Base-by-base conservation (phyloP, 2,797 vertebrate genomes). In the Poliocrania exsul region DNA sequence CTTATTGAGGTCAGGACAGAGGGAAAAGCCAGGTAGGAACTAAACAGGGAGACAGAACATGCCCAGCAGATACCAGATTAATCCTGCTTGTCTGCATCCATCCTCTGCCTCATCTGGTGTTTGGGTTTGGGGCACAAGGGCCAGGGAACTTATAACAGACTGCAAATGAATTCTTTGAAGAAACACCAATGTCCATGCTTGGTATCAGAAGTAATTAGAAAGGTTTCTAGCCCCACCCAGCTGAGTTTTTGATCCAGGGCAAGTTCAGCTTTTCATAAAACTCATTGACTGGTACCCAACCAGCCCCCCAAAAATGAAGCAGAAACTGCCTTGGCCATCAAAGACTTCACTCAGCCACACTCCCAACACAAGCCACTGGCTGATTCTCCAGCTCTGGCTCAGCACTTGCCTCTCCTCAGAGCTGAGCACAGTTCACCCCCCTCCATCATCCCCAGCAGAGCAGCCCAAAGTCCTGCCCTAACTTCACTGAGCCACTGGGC, bases 171-270 rank as follows among this genome's bases (percentile, higher is more conserved):
- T 31, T 12, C 46, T 65, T 50, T 56, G 65, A 57, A 61, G 70
- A 66, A 38, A 12, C 0, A 1, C 15, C 20, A 31, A 25, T 0
- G 0, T 10, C 54, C 24, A 2, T 2, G 24, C 18, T 50, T 1
- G 0, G 18, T 24, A 21, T n/a, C 35, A 66, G 70, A n/a, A 72
- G 12, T 2, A 31, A 62, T 53, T 10, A 20, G 38, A 49, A 50
- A 47, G 44, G 16, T 33, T 79, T 58, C 66, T 54, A 50, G 8
- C 31, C 31, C 33, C 31, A 23, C 23, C 2, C 0, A 75, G 42
- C 6, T 17, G 29, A 53, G 29, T 1, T 75, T 72, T 60, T 35
- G 18, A 35, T 33, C 11, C 50, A 35, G 20, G 13, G 9, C 11
- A 26, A 46, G 13, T 31, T 56, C 28, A 28, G 6, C 21, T 46